Evolutionary conservation across 2,888 invertebrate species (phyloP).

Genomic region (Lacanobia oleracea): DNA sequence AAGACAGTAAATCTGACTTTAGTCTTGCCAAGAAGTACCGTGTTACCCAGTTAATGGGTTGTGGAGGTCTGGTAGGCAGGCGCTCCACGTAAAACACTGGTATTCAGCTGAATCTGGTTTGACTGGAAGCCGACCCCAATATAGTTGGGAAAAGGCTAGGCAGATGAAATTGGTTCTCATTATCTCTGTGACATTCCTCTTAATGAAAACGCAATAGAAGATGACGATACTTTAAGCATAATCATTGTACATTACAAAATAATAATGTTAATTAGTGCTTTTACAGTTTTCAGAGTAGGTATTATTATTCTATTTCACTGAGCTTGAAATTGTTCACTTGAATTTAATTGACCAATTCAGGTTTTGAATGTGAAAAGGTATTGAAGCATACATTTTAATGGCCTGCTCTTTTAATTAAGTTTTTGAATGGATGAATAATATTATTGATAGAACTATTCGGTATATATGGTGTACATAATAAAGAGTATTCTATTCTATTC

Average conservation of each 20-base stretch:
- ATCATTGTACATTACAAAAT: not conserved
- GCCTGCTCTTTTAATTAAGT: not conserved
- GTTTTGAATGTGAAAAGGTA: not conserved
- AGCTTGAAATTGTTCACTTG: not conserved
- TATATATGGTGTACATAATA: too few relatives aligned
- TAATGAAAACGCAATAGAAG: not conserved
- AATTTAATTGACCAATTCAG: constrained; percentile 22
- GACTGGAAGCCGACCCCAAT: too few relatives aligned
- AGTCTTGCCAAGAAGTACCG: too few relatives aligned
- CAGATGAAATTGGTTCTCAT: not conserved
- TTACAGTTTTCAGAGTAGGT: not conserved
- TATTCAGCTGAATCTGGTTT: too few relatives aligned
- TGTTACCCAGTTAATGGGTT: too few relatives aligned
- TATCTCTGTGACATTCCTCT: not conserved
- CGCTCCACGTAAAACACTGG: too few relatives aligned
- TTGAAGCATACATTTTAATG: too few relatives aligned
- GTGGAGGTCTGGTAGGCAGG: too few relatives aligned
- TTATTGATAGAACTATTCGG: not conserved
- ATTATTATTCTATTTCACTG: not conserved
- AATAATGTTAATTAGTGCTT: constrained; percentile 9
- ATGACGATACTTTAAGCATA: too few relatives aligned
- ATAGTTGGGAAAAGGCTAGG: too few relatives aligned
- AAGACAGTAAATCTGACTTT: too few relatives aligned
- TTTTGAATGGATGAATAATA: not conserved
- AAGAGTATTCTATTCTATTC: too few relatives aligned